Base-by-base conservation (phyloP, 2,888 invertebrate species). In the Artemia sinica region DNA sequence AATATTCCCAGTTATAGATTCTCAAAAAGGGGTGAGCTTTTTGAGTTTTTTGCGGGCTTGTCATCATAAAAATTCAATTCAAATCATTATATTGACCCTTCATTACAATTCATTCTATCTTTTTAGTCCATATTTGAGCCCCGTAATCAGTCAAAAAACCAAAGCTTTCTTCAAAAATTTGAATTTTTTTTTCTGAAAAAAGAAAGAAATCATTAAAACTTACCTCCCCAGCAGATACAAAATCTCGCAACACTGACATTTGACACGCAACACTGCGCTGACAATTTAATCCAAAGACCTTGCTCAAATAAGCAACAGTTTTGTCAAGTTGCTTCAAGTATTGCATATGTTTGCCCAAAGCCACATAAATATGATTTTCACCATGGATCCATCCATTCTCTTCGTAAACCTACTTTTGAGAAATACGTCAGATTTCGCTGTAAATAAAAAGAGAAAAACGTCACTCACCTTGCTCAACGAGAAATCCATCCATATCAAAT, bases 281-380 rank as follows among this genome's bases (percentile, higher is more conserved):
- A 74, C 86, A 86, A 58, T 83, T 82, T 18, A 85, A 85, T 68
- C 84, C 83, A 13, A 72, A 69, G 66, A 91, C 79, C 72, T 58
- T n/a, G n/a, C 18, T 18, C n/a, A 58, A 58, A 58, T 79, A 79
- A 69, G 79, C 78, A 66, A 74, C 72, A 11, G 76, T 73, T 12
- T 75, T 74, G 73, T 85, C 84, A 67, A 89, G 84, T 74, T 86
- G 85, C 72, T 83, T 81, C 50, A 85, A 78, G 75, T 84, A 84
- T 75, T 87, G 86, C 74, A 94, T 81, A 77, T 93, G 88, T 73
- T 91, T 85, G 2, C 93, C 94, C 75, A 95, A 87, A 8, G 92
- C 93, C 77, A 90, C 92, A 80, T 92, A 88, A 75, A 96, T 93
- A 79, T 96, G 95, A 81, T 96, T 94, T 78, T 91, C 90, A 8